Evolutionary conservation across 2,797 vertebrate genomes (phyloP).

Genomic region (Sebastes minor): DNA sequence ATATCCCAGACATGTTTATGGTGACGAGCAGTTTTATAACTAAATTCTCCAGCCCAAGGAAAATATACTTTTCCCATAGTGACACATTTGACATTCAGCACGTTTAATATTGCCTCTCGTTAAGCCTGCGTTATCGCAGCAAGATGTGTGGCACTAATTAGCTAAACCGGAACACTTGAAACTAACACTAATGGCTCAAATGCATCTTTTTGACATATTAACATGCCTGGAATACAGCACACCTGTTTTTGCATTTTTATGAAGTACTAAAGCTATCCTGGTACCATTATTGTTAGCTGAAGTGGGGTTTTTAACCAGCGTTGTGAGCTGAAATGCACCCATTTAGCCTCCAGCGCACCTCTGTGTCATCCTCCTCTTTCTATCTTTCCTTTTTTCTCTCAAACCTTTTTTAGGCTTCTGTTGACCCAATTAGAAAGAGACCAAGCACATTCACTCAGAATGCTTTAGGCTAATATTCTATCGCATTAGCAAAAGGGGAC

Average conservation of each 20-base stretch:
- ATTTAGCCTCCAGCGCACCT: constrained; percentile 41
- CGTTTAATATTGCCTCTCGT: constrained; percentile 21
- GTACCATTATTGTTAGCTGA: constrained; percentile 23
- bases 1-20: constrained; percentile 44
- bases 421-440: constrained; percentile 73
- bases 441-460: constrained; percentile 51
- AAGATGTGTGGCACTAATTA: constrained; percentile 42
- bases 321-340: constrained; percentile 20
- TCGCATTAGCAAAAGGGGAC: constrained; percentile 49
- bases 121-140: background rate
- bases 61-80: constrained; percentile 28
- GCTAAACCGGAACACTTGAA: constrained; percentile 36
- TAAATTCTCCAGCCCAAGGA: background rate
- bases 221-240: constrained; percentile 16
- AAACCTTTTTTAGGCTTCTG: constrained; percentile 59
- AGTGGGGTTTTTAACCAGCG: constrained; percentile 43
- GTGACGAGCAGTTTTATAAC: constrained; percentile 35
- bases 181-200: constrained; percentile 52
- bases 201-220: constrained; percentile 35
- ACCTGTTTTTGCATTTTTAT: constrained; percentile 49
- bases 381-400: constrained; percentile 42
- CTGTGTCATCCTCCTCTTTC: constrained; percentile 32
- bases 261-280: constrained; percentile 14
- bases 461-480: constrained; percentile 52
- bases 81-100: constrained; percentile 21